Conservation (phyloP, 2,113 vertebrate genomes). For the Progne subis region DNA sequence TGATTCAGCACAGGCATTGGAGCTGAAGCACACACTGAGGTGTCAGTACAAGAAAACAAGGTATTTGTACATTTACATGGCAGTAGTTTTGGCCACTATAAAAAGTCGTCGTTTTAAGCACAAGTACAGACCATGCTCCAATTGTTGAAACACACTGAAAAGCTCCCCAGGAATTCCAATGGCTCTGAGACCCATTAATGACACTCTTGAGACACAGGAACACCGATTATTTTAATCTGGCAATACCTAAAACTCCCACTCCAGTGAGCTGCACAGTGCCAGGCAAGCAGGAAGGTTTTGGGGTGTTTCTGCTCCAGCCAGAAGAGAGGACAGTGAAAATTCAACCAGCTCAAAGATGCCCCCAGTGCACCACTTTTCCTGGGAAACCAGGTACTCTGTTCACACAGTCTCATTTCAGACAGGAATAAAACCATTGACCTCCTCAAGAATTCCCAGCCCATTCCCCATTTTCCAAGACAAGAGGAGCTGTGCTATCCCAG, state of each 20-base stretch:
- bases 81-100: background rate
- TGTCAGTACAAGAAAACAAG: background rate
- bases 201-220: background rate
- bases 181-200: background rate
- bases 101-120: background rate
- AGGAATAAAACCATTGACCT: background rate
- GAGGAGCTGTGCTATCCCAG: background rate
- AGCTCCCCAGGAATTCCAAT: background rate
- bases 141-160: background rate
- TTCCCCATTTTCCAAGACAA: background rate
- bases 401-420: background rate
- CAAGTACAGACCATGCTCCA: background rate
- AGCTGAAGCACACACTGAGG: background rate
- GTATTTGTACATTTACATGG: background rate
- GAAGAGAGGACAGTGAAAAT: background rate
- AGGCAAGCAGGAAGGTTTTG: background rate
- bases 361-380: rapidly evolving
- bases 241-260: background rate
- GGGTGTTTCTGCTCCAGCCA: background rate
- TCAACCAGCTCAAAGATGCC: background rate
- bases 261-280: background rate
- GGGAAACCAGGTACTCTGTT: rapidly evolving
- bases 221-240: background rate
- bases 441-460: background rate
- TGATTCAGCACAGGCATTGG: background rate